Evolutionary conservation across 2,888 invertebrate genomes (phyloP), one percentile per base, ranked within the genome.

Genomic region (Rotaria macrura): DNA sequence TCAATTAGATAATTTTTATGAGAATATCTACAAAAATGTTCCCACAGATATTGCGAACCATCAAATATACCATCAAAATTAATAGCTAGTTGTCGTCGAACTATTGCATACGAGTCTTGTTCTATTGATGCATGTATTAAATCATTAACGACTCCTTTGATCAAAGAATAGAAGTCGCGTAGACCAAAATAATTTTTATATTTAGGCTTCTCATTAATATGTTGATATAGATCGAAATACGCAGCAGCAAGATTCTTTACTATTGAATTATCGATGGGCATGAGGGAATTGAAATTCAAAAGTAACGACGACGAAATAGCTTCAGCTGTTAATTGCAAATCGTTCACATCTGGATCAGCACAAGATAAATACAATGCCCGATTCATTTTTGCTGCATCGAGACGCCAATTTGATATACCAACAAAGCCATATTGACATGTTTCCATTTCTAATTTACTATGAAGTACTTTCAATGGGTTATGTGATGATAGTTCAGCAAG

Each of bases 361-460:
- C 89, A 87, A 87, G 89, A 88, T 12, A 90, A 89, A 12, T 89
- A 87, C 47, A 90, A 89, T n/a, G 89, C 90, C 86, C 90, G 86
- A 87, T 90, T 90, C 89, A 90, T 90, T 87, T 90, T 90, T 74
- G 90, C 90, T 40, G 90, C 90, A 87, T 90, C 90, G 55, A 90
- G 87, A 38, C 90, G 89, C 90, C 90, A 90, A 88, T 90, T 90
- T n/a, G 90, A 90, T n/a, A 90, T 90, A 29, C 90, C 90, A 87
- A 90, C 89, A 85, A 90, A 90, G 14, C 89, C 90, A 79, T 89
- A 89, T 88, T 90, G 90, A 52, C 65, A 47, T 84, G 88, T 89
- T 87, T 88, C 88, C 20, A 87, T 87, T 79, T 90, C 90, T 72
- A 90, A 86, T 54, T 90, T 87, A n/a, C 90, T 89, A 87, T 90